Evolutionary conservation across 1,140 invertebrate species (phyloP).

Genomic region (Protaetia brevitarsis): DNA sequence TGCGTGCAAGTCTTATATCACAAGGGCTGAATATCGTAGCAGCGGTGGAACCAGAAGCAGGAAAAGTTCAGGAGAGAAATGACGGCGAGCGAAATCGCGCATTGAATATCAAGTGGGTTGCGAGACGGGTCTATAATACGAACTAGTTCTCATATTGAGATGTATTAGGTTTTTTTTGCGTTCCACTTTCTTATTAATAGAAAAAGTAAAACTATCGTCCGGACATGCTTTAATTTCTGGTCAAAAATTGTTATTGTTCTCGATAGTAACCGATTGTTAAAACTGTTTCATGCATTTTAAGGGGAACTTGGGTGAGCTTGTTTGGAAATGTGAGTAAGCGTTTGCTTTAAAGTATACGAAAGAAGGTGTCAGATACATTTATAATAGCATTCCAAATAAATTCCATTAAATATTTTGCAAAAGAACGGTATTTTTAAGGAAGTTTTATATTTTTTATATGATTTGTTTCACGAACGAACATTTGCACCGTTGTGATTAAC

Average conservation of each 20-base stretch:
- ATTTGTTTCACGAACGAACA: too few species aligned
- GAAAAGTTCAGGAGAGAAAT: conserved; percentile 45
- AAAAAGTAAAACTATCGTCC: conserved; percentile 7
- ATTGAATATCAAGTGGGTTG: conserved; percentile 42
- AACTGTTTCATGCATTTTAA: conserved; percentile 1
- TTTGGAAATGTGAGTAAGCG: not conserved
- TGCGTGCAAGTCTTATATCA: conserved; percentile 39
- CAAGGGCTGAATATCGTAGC: conserved; percentile 44
- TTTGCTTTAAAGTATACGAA: too few species aligned
- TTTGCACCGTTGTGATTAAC: too few species aligned
- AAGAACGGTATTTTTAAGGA: too few species aligned
- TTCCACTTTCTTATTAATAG: conserved; percentile 14
- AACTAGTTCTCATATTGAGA: conserved; percentile 21
- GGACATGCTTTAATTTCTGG: not conserved
- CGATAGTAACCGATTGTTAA: not conserved
- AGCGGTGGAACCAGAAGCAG: too few species aligned
- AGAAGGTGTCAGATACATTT: too few species aligned
- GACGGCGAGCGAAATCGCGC: conserved; percentile 47
- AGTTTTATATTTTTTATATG: too few species aligned
- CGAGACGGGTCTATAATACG: conserved; percentile 17
- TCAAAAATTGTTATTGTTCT: conserved; percentile 1
- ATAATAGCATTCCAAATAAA: too few species aligned
- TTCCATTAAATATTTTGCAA: too few species aligned
- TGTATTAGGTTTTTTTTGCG: conserved; percentile 15
- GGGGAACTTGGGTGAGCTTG: not conserved